Percentiles rank a stretch among this genome's conserved stretches.
Conservation (phyloP, 1,140 invertebrate species). For the Periplaneta americana region DNA sequence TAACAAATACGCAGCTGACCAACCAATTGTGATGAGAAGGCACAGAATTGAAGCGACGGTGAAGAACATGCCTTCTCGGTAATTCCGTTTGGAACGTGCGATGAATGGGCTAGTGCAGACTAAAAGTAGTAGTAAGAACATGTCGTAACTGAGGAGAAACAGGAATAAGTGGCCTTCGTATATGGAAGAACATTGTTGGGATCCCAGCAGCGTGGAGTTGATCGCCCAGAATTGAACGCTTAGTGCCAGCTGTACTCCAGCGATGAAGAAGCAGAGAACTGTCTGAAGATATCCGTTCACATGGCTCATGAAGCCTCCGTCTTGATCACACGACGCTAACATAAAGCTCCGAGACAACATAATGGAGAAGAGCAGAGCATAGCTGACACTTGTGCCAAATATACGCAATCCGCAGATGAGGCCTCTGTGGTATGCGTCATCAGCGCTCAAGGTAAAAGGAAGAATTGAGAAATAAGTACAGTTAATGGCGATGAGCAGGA, state of each 20-base stretch:
- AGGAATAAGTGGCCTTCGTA: constrained; percentile 38
- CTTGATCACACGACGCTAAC: constrained; percentile 46
- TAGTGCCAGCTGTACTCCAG: constrained; percentile 45
- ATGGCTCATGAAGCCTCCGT: constrained; percentile 50
- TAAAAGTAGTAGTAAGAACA: constrained; percentile 44
- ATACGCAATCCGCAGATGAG: constrained; percentile 17
- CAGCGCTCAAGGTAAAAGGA: constrained; percentile 45
- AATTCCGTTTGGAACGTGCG: constrained; percentile 53
- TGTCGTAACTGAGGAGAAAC: constrained; percentile 45
- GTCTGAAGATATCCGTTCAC: constrained; percentile 53
- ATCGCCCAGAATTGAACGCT: constrained; percentile 30
- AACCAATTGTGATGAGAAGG: constrained; percentile 44
- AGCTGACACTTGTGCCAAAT: constrained; percentile 37
- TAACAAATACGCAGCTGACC: constrained; percentile 43
- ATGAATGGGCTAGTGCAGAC: constrained; percentile 47
- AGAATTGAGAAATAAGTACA: constrained; percentile 45
- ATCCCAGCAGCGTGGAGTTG: constrained; percentile 38
- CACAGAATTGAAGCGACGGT: constrained; percentile 39
- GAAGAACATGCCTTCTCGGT: constrained; percentile 51
- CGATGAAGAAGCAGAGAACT: constrained; percentile 46
- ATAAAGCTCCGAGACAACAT: constrained; percentile 51
- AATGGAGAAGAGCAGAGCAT: constrained; percentile 47
- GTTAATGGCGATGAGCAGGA: constrained; percentile 42
- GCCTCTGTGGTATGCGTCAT: constrained; percentile 17
- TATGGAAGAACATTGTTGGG: constrained; percentile 36